Conservation (phyloP, 1,140 invertebrate species). For the Macrostomum lignano region DNA sequence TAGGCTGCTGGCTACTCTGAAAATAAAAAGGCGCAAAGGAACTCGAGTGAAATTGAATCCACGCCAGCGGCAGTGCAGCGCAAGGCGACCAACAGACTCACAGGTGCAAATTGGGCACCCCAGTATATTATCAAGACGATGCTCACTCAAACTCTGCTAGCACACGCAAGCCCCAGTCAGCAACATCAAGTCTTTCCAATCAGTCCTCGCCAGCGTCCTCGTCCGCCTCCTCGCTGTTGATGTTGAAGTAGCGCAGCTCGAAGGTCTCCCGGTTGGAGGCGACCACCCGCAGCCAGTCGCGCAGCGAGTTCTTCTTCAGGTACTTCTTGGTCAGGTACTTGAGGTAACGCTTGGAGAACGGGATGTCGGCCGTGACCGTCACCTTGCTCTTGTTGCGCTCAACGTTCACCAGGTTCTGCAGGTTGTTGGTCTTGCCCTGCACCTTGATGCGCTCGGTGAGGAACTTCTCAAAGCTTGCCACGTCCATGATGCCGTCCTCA, state of each 20-base stretch:
- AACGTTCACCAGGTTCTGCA: conserved; percentile 52
- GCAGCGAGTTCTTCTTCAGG: conserved; percentile 87
- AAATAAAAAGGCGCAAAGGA: too few relatives aligned
- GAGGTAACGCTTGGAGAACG: conserved; percentile 75
- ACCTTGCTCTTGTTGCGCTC: conserved; percentile 73
- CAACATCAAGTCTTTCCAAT: too few relatives aligned
- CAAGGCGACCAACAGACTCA: too few relatives aligned
- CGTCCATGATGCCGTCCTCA: conserved; percentile 93
- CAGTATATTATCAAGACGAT: too few relatives aligned
- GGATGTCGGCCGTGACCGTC: conserved; percentile 52
- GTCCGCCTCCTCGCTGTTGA: conserved; percentile 80
- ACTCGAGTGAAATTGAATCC: too few relatives aligned
- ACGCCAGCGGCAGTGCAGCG: too few relatives aligned
- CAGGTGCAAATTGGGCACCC: too few relatives aligned
- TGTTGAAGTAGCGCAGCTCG: conserved; percentile 95
- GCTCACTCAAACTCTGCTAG: too few relatives aligned
- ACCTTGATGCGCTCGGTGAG: conserved; percentile 76
- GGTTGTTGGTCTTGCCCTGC: conserved; percentile 71
- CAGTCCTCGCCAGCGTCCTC: conserved; percentile 4
- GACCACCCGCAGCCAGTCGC: conserved; percentile 96
- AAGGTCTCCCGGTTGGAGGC: conserved; percentile 75
- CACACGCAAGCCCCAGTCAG: too few relatives aligned
- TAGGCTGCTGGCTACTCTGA: too few relatives aligned
- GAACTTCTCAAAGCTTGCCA: conserved; percentile 51
- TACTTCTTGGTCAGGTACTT: conserved; percentile 99